Evolutionary conservation across 23 tunicate genomes (phyloP), one percentile per base, ranked within the genome.

Genomic region (Trididemnum nubilum): DNA sequence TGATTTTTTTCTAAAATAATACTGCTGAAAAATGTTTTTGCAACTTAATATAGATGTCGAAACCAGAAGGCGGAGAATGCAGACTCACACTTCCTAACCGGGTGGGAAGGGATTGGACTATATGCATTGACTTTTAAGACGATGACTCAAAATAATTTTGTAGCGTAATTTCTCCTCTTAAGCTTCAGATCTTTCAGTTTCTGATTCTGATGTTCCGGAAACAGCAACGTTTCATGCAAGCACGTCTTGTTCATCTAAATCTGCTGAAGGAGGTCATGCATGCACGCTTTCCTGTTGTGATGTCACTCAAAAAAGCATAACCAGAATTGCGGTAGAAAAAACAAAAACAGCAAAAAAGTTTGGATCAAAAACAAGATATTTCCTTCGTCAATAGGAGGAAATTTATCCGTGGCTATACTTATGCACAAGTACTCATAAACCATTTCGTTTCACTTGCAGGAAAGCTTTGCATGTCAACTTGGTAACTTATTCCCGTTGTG

Each of bases 381-480:
- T 21, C 28, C 25, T 21, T 21, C 25, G 25, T 63, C 19, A 63
- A 7, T 63, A 26, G 69, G 69, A 63, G 28, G n/a, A 63, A 24
- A 63, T 15, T n/a, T 24, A n/a, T 63, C 69, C 69, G 19, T 63
- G 69, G 69, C 28, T 63, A 24, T 63, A 63, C 25, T 63, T 63
- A 26, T 63, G 25, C 28, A 24, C 25, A 15, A 63, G 69, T 24
- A 63, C 27, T 24, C n/a, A 63, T 63, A 63, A 63, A 63, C 7
- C 25, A 63, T 63, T 63, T 63, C n/a, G 69, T 26, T 63, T 63
- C 69, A 63, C 69, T 26, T 63, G 69, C 69, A 15, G 22, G 69
- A 63, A 24, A 24, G 69, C 27, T 63, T 5, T 21, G 7, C 69
- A 63, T 63, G 69, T 5, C 19, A 63, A 63, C 22, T n/a, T 63